Evolutionary conservation across 2,113 vertebrate genomes (phyloP), one percentile per base, ranked within the genome.

Genomic region (Tetraodon nigroviridis): DNA sequence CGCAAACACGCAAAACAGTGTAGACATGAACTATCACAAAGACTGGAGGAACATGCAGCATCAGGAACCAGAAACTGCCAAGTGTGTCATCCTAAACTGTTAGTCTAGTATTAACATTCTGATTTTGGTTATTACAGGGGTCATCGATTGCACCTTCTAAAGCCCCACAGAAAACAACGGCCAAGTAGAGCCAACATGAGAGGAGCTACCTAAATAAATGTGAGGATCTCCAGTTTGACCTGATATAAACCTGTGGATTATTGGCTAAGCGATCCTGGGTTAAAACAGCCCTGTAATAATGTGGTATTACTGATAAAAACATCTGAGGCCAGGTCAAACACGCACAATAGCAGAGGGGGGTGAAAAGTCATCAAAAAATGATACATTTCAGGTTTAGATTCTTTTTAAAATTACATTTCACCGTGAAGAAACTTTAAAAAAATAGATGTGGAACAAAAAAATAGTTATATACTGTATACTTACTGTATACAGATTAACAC

Each of bases 181-280:
- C 29, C 22, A 45, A 45, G 10, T 5, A 1, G 21, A 59, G 58
- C 16, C 17, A 32, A 6, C 20, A 32, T 22, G 17, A 55, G 41
- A n/a, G 16, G 0, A 44, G 52, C 41, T 19, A 46, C 6, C 44
- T 19, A 66, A 32, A 46, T 22, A 56, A 27, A 49, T 19, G 14
- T 50, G 12, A 11, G 1, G 13, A 57, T 48, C 13, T 18, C 32
- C n/a, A 16, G 8, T 53, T 65, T 13, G 32, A 15, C 8, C 51
- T 2, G 51, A 29, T 19, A 41, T 55, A 55, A 58, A 60, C 24
- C 64, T 16, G 15, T 48, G 59, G 48, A 62, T 47, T 41, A 53
- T n/a, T 24, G 51, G 27, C 2, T 7, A 15, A n/a, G 7, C 15
- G 13, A 58, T 21, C 21, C 4, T 6, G n/a, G 52, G 21, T 50